Conservation (phyloP, 2,888 invertebrate species). For the Caenorhabditis sp. region DNA sequence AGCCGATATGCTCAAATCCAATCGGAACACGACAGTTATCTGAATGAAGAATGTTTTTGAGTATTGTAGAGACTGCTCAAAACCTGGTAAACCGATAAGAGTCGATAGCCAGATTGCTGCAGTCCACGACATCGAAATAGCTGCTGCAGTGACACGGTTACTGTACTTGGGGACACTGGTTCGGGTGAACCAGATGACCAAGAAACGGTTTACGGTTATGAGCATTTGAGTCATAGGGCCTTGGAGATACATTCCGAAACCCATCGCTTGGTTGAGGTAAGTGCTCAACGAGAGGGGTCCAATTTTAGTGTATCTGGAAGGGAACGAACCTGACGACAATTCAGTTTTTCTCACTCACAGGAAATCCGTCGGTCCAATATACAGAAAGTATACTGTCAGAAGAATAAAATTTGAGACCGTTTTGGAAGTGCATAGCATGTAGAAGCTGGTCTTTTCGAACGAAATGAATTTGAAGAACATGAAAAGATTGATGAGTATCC, state of each 20-base stretch:
- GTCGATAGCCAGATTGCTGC: constrained; percentile 7
- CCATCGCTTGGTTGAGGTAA: constrained; percentile 34
- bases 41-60: not conserved
- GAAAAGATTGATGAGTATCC: constrained; percentile 16
- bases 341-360: not conserved
- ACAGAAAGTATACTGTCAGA: constrained; percentile 17
- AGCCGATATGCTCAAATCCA: constrained; percentile 23
- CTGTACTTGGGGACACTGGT: constrained; percentile 26
- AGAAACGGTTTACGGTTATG: constrained; percentile 25
- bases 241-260: constrained; percentile 26
- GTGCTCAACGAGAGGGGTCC: not conserved
- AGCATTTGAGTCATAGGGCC: constrained; percentile 46
- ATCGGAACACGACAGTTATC: constrained; percentile 21
- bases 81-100: constrained; percentile 31
- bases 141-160: constrained; percentile 27
- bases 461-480: constrained; percentile 36
- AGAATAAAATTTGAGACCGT: constrained; percentile 30
- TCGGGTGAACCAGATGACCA: constrained; percentile 24
- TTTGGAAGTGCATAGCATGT: constrained; percentile 36
- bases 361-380: constrained; percentile 28
- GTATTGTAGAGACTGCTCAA: too few species aligned
- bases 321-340: not conserved
- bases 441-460: constrained; percentile 28
- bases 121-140: constrained; percentile 11
- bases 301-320: constrained; percentile 13